phyloP scores from a whole-genome alignment of 1,140 invertebrate genomes.

The Rhagoletis pomonella region DNA sequence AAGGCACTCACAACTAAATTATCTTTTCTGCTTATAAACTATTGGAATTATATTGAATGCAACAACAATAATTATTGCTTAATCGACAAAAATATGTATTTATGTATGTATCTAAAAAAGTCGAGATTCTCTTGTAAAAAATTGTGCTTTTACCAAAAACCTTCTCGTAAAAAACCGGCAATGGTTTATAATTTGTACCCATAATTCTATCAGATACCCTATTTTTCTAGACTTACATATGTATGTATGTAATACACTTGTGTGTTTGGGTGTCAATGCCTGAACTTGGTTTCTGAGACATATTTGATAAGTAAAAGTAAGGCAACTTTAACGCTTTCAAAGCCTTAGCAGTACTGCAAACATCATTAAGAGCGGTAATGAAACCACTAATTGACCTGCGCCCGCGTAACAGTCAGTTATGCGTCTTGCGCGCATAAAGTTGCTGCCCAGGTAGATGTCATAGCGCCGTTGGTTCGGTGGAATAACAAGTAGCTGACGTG shows the following conservation, averaged over 20 bases:
- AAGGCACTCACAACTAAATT: neutral
- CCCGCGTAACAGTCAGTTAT: slow-evolving; percentile 86
- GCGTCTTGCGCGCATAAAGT: slow-evolving; percentile 85
- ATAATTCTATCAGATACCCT: too few species aligned
- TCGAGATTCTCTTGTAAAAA: too few species aligned
- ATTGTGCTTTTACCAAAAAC: too few species aligned
- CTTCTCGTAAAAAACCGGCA: too few species aligned
- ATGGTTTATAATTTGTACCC: too few species aligned
- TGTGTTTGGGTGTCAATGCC: neutral
- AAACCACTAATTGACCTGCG: slow-evolving; percentile 63
- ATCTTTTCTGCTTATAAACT: neutral
- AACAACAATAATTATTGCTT: slow-evolving; percentile 3
- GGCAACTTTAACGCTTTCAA: neutral
- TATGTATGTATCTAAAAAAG: neutral
- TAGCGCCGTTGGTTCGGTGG: slow-evolving; percentile 79
- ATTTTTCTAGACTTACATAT: too few species aligned
- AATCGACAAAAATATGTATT: neutral
- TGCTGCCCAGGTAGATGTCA: slow-evolving; percentile 80
- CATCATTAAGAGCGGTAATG: slow-evolving; percentile 45
- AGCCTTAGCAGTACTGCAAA: neutral
- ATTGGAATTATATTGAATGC: neutral
- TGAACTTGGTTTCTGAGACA: neutral
- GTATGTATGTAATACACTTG: neutral
- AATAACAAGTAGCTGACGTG: slow-evolving; percentile 86
- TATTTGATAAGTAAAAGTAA: neutral